phyloP scores from a whole-genome alignment of 2,797 vertebrate species.

The Hoplostethus mediterraneus region DNA sequence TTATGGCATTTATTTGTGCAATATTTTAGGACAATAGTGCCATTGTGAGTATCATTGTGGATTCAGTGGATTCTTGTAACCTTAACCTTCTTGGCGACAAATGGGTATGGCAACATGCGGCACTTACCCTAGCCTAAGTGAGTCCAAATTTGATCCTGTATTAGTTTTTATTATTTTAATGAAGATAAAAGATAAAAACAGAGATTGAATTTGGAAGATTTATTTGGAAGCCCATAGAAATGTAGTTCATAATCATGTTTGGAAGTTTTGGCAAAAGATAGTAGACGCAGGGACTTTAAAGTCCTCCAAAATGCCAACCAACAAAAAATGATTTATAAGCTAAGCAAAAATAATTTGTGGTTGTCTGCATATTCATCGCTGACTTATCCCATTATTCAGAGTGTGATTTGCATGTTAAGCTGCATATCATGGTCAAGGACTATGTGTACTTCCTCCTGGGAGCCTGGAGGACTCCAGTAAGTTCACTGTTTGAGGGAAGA shows the following conservation, averaged over 20 bases:
- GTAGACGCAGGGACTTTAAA: constrained; percentile 16
- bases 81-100: too few relatives aligned
- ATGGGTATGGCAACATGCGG: too few relatives aligned
- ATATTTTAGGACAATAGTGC: too few relatives aligned
- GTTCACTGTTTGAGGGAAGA: constrained; percentile 64
- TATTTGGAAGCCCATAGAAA: too few relatives aligned
- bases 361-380: constrained; percentile 77
- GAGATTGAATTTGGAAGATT: too few relatives aligned
- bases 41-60: too few relatives aligned
- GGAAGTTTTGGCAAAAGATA: constrained; percentile 8
- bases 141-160: too few relatives aligned
- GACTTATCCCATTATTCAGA: constrained; percentile 75
- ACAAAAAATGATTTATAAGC: constrained; percentile 70
- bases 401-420: constrained; percentile 80
- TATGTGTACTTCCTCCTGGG: constrained; percentile 68
- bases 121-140: too few relatives aligned
- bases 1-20: neutral
- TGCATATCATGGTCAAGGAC: constrained; percentile 81
- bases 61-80: too few relatives aligned
- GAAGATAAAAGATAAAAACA: too few relatives aligned
- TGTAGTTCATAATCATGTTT: too few relatives aligned
- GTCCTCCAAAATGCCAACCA: constrained; percentile 60
- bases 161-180: too few relatives aligned
- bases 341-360: constrained; percentile 71
- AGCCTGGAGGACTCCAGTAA: constrained; percentile 77